phyloP scores from a whole-genome alignment of 2,888 invertebrate species.

The Ecdyonurus torrentis region DNA sequence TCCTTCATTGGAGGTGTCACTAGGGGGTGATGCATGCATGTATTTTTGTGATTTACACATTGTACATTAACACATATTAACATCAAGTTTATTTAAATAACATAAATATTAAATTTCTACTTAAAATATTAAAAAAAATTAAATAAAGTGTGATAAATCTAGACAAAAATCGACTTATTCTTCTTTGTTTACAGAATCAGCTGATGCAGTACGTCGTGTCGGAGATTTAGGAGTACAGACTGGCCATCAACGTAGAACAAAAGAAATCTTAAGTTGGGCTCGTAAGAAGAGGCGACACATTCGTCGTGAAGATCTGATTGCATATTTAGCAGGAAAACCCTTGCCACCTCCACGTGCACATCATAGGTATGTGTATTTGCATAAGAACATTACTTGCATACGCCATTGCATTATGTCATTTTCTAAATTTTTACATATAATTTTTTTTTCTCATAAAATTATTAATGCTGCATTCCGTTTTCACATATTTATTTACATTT shows the following conservation, averaged over 20 bases:
- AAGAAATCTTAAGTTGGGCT: slow-evolving; percentile 60
- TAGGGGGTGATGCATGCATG: no score
- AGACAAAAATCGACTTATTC: slow-evolving; percentile 6
- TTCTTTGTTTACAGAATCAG: slow-evolving; percentile 38
- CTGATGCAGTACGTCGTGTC: slow-evolving; percentile 48
- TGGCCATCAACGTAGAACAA: slow-evolving; percentile 54
- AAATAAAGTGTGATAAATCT: not conserved
- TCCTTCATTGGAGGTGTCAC: no score
- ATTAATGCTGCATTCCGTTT: no score
- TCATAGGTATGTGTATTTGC: slow-evolving; percentile 17
- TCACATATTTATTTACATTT: no score
- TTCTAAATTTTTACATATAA: slow-evolving; percentile 5
- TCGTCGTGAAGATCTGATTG: slow-evolving; percentile 55
- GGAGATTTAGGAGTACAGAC: slow-evolving; percentile 51
- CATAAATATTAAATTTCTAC: no score
- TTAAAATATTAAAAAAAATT: not conserved
- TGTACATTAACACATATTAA: not conserved
- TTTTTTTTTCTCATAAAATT: no score
- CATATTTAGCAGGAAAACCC: slow-evolving; percentile 55
- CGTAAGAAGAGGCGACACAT: slow-evolving; percentile 49
- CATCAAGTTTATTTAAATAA: no score
- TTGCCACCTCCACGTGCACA: slow-evolving; percentile 37
- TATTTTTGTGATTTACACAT: not conserved
- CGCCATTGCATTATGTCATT: not conserved
- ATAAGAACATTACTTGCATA: no score